Conservation (phyloP, 2,113 vertebrate genomes). For the Meriones unguiculatus region DNA sequence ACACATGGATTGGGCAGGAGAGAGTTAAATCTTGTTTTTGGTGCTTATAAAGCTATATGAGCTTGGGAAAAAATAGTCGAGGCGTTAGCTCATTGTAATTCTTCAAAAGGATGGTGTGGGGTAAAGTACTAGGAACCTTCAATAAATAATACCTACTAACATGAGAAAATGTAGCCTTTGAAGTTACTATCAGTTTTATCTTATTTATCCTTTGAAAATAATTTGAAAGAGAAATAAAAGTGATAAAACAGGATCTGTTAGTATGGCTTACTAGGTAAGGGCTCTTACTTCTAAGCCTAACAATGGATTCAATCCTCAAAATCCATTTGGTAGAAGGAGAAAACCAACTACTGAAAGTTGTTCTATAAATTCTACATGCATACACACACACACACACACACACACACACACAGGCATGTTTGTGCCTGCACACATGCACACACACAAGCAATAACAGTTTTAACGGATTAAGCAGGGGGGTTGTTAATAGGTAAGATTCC, state of each 20-base stretch:
- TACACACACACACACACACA: background rate
- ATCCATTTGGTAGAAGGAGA: background rate
- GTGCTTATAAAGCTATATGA: background rate
- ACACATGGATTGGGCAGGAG: background rate
- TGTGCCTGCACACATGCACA: background rate
- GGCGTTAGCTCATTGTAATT: background rate
- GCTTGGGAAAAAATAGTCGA: background rate
- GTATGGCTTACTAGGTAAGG: background rate
- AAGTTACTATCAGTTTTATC: background rate
- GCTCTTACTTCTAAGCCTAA: background rate
- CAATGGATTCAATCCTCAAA: background rate
- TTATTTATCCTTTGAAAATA: background rate
- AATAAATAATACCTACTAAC: conserved; percentile 13
- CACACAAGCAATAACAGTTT: background rate
- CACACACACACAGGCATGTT: background rate
- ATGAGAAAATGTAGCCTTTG: background rate
- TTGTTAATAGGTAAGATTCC: background rate
- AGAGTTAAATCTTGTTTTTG: background rate
- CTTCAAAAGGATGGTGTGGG: background rate
- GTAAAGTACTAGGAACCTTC: background rate
- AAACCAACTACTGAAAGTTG: background rate
- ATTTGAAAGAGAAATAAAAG: conserved; percentile 14
- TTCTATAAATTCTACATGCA: background rate
- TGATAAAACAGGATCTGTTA: background rate
- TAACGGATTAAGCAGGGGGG: background rate